These are phyloP conservation scores for Atractosteus spatula DNA, from an alignment of 2,113 vertebrate species.

Conservation along the genomic window DNA sequence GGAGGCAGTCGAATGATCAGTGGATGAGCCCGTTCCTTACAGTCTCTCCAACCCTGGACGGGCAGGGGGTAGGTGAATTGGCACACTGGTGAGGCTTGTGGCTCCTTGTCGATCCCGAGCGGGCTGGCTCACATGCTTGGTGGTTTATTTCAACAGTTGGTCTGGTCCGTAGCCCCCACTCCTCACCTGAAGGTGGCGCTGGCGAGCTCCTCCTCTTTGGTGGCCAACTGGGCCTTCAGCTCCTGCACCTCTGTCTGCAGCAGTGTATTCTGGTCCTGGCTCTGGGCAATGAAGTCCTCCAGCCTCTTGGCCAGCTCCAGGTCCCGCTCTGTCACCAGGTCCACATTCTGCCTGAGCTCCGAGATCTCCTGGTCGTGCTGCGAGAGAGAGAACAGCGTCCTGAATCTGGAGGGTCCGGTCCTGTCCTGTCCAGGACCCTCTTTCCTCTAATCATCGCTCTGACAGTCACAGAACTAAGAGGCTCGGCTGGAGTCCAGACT, in stretches of 20 bases:
- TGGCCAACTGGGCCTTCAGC: conserved; percentile 58
- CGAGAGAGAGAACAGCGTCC: background rate
- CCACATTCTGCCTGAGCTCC: conserved; percentile 60
- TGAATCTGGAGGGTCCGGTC: background rate
- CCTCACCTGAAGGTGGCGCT: conserved; percentile 67
- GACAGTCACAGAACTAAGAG: no score
- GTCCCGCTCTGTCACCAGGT: conserved; percentile 68
- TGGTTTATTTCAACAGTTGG: no score
- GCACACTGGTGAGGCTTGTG: background rate
- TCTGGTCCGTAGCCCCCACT: background rate
- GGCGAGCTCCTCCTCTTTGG: conserved; percentile 65
- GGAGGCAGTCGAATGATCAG: background rate
- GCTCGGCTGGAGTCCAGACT: no score
- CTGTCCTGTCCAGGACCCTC: no score
- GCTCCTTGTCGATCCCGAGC: no score
- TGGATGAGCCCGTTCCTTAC: background rate
- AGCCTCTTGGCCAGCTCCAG: conserved; percentile 72
- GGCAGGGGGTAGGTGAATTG: background rate
- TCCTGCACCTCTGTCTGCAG: conserved; percentile 63
- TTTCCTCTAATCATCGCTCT: background rate
- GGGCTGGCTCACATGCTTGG: no score
- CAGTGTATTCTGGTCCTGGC: conserved; percentile 63
- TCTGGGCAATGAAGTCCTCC: conserved; percentile 70
- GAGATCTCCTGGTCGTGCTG: conserved; percentile 66
- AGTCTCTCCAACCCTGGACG: background rate